These are phyloP conservation scores for Neoniphon sammara DNA, from an alignment of 2,797 vertebrate species.

Conservation along the genomic window DNA sequence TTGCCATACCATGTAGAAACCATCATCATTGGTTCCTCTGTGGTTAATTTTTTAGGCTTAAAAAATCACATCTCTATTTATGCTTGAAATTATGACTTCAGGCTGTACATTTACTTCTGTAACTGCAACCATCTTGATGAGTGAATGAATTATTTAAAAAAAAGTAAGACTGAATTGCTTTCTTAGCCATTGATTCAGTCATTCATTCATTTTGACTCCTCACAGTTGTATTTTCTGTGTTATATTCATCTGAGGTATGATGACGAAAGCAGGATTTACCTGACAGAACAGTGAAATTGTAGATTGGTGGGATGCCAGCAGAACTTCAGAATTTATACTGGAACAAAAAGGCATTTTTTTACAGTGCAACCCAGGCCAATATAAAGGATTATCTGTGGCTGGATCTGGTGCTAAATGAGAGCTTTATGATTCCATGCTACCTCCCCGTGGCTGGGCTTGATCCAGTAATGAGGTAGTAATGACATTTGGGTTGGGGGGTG, in stretches of 20 bases:
- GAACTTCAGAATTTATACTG: slow-evolving; percentile 10
- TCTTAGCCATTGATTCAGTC: background rate
- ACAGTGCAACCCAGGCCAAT: slow-evolving; percentile 59
- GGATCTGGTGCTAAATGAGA: slow-evolving; percentile 80
- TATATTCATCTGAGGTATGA: too few relatives aligned
- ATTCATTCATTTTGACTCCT: background rate
- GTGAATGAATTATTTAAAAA: background rate
- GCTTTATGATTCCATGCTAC: slow-evolving; percentile 82
- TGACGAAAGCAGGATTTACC: too few relatives aligned
- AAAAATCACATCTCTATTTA: background rate
- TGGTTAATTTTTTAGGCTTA: too few relatives aligned
- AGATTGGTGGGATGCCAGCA: background rate
- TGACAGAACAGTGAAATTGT: background rate
- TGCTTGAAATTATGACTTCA: background rate
- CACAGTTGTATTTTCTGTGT: too few relatives aligned
- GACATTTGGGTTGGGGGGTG: slow-evolving; percentile 81
- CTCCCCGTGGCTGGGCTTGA: slow-evolving; percentile 70
- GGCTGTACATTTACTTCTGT: background rate
- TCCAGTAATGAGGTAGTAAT: slow-evolving; percentile 87
- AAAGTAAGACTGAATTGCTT: background rate
- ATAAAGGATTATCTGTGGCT: slow-evolving; percentile 78
- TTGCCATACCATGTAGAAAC: too few relatives aligned
- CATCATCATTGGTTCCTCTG: too few relatives aligned
- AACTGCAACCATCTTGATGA: background rate
- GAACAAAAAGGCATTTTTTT: slow-evolving; percentile 40